Evolutionary conservation across 2,888 invertebrate genomes (phyloP).

Genomic region (Onchidella celtica): DNA sequence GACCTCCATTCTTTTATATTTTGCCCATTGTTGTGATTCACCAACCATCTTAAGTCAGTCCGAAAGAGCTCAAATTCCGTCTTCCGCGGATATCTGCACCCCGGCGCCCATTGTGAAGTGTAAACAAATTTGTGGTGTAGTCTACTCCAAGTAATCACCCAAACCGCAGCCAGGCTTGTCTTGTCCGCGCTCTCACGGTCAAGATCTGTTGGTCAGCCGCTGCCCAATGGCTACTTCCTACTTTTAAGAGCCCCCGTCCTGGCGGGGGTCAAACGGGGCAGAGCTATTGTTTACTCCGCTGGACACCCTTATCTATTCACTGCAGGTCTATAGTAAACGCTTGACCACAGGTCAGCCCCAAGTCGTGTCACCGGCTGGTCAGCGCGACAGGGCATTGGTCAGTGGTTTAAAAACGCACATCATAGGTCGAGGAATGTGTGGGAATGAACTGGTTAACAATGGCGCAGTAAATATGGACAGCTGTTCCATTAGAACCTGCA

Average conservation of each 20-base stretch:
- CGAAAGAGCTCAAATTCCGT: slow-evolving; percentile 1
- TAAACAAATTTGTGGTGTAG: slow-evolving; percentile 34
- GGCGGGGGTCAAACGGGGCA: slow-evolving; percentile 7
- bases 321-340: slow-evolving; percentile 33
- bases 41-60: background rate
- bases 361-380: slow-evolving; percentile 24
- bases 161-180: background rate
- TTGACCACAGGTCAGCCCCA: slow-evolving; percentile 36
- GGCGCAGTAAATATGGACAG: no score
- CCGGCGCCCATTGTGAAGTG: background rate
- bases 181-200: slow-evolving; percentile 10
- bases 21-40: background rate
- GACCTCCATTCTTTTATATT: slow-evolving; percentile 15
- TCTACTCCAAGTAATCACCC: slow-evolving; percentile 35
- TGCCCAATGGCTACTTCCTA: slow-evolving; percentile 39
- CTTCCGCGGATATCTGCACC: background rate
- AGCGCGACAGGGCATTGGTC: background rate
- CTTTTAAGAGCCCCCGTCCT: slow-evolving; percentile 17
- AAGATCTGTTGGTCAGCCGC: slow-evolving; percentile 6
- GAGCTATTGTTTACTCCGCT: slow-evolving; percentile 23
- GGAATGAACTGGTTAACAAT: no score
- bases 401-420: background rate
- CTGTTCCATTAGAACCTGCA: no score
- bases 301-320: slow-evolving; percentile 41
- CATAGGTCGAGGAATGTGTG: background rate